Evolutionary conservation across 2,888 invertebrate species (phyloP), one percentile per base, ranked within the genome.

Genomic region (Ectobius pallidus): DNA sequence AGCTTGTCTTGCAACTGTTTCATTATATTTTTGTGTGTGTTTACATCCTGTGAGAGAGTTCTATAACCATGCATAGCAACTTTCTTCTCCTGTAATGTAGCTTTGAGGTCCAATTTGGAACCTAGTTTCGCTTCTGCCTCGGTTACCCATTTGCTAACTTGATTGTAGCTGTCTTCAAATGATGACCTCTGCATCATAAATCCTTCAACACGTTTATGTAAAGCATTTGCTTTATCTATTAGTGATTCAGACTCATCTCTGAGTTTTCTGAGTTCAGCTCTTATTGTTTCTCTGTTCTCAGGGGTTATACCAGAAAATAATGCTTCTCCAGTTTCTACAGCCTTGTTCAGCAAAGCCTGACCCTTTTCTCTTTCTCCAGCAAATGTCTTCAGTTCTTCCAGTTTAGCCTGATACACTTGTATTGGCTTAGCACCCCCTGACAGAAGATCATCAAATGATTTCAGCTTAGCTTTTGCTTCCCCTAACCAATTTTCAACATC

Each of bases 81-180:
- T 83, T 96, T 96, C 84, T 97, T 97, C 78, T 97, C 94, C 1
- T 92, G 91, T 65, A 97, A 85, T 0, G 92, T 93, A 1, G 95
- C 89, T 78, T 94, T 90, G 3, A 94, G 83, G 77, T 91, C 90
- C 69, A 90, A 87, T 68, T 89, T 90, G 46, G 90, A 89, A 1
- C 90, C 88, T 42, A 95, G 85, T 80, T 92, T 92, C 65, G 88
- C 87, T 80, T 93, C 92, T 0, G 90, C 89, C 78, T 95, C 95
- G 71, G 88, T 87, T 32, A 97, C 87, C 94, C 97, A 97, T 80
- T 91, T 77, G 92, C 91, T 7, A 96, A 91, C 86, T 78, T 96
- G 95, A 62, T 91, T 91, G 77, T 94, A 92, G 75, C 94, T 95
- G 78, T 97, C 96, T 81, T 97, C 96, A 81, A 97, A 95, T 1